Evolutionary conservation across 2,888 invertebrate species (phyloP), one percentile per base, ranked within the genome.

Genomic region (Galeruca laticollis): DNA sequence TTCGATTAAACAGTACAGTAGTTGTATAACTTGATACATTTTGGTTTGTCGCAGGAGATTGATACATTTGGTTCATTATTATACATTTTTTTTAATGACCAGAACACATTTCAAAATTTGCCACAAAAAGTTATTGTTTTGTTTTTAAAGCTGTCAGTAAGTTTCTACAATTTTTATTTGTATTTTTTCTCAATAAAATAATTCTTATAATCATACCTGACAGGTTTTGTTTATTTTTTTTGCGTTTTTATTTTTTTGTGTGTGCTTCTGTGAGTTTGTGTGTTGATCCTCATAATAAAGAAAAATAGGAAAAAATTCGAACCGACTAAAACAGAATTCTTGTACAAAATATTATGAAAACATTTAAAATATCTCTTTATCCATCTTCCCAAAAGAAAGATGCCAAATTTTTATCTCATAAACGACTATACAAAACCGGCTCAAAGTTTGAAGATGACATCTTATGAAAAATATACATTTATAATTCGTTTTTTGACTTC

Each of bases 31-130:
- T 26, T 26, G n/a, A n/a, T n/a, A 13, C 3, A 43, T n/a, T 47
- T 47, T 47, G 1, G 47, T 18, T 47, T 47, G n/a, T 47, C 18
- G 2, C 15, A 9, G 56, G 21, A 57, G 33, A 11, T 31, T 35
- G 33, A 35, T 57, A 35, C 33, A 10, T 35, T 57, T 35, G 56
- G 11, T 52, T 52, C 56, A 35, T n/a, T 15, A 57, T 8, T n/a
- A 35, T 57, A 57, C 9, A 37, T 54, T 61, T 75, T 75, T 76
- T 69, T 70, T 70, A 75, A 72, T 73, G 78, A 78, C 75, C 76
- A 76, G 76, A 73, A 75, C 76, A 77, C 73, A 74, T 57, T 64
- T 71, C 51, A 60, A 69, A 65, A 71, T 56, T 35, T 61, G 37
- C 54, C 57, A 21, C 59, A 56, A 69, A 60, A 54, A 33, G 51